Percentiles rank a stretch among this genome's conserved stretches.
Evolutionary conservation across 2,113 vertebrate genomes (phyloP).

Genomic region (Gallinago undulata): DNA sequence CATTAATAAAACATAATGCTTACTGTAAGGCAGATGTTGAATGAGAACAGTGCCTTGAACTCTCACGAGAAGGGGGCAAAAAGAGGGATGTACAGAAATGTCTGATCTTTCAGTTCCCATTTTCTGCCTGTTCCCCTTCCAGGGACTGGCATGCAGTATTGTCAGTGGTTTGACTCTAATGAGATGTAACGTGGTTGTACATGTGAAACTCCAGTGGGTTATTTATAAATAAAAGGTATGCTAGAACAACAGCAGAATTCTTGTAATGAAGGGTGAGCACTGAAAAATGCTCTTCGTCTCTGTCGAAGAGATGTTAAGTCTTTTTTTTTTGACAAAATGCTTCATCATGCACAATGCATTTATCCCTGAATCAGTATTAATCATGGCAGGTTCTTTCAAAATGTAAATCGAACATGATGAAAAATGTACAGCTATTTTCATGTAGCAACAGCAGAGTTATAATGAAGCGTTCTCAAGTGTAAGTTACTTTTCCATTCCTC

Average conservation of each 20-base stretch:
- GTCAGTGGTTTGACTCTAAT: neutral
- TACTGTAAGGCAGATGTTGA: neutral
- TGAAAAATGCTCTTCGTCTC: neutral
- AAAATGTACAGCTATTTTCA: neutral
- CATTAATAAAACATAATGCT: neutral
- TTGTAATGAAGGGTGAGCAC: neutral
- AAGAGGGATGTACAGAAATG: neutral
- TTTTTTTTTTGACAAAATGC: neutral
- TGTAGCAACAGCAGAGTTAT: neutral
- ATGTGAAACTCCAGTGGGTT: neutral
- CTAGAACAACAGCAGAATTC: neutral
- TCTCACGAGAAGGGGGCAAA: neutral
- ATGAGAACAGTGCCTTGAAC: neutral
- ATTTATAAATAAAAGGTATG: neutral
- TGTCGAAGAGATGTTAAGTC: neutral
- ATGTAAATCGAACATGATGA: neutral
- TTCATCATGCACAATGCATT: neutral
- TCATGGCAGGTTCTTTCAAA: neutral
- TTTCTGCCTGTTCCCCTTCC: neutral
- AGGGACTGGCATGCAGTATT: neutral
- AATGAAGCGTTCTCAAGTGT: neutral
- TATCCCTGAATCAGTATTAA: neutral
- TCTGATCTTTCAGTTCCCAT: neutral
- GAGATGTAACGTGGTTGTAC: neutral
- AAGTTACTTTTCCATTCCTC: neutral